Evolutionary conservation across 2,113 vertebrate genomes (phyloP).

Genomic region (Ciconia boyciana): DNA sequence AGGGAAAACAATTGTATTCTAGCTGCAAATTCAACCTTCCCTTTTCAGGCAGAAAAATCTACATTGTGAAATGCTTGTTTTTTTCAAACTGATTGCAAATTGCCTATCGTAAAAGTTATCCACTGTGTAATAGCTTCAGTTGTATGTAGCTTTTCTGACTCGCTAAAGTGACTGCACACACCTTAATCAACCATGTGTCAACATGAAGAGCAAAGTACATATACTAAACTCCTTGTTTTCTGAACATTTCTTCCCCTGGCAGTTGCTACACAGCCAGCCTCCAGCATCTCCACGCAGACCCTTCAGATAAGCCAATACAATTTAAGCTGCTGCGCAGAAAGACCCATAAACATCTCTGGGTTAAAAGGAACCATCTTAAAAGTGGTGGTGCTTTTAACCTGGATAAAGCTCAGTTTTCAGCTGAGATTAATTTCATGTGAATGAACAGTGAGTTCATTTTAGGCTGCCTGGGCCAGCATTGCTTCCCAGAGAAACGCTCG

Average conservation of each 20-base stretch:
- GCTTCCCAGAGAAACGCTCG: neutral
- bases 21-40: neutral
- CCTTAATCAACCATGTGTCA: neutral
- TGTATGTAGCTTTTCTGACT: neutral
- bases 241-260: neutral
- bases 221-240: neutral
- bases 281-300: neutral
- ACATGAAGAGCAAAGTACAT: neutral
- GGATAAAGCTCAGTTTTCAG: neutral
- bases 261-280: slow-evolving; percentile 14
- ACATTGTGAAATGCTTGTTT: neutral
- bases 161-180: neutral
- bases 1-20: neutral
- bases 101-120: neutral
- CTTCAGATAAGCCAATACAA: neutral
- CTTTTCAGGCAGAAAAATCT: neutral
- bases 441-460: neutral
- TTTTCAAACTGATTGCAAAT: slow-evolving; percentile 23
- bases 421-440: neutral
- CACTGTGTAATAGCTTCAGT: neutral
- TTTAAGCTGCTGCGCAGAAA: neutral
- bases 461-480: neutral
- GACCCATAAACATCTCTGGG: neutral
- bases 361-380: neutral
- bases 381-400: neutral